Base-by-base conservation (phyloP, 2,113 vertebrate genomes). In the Petaurus breviceps region DNA sequence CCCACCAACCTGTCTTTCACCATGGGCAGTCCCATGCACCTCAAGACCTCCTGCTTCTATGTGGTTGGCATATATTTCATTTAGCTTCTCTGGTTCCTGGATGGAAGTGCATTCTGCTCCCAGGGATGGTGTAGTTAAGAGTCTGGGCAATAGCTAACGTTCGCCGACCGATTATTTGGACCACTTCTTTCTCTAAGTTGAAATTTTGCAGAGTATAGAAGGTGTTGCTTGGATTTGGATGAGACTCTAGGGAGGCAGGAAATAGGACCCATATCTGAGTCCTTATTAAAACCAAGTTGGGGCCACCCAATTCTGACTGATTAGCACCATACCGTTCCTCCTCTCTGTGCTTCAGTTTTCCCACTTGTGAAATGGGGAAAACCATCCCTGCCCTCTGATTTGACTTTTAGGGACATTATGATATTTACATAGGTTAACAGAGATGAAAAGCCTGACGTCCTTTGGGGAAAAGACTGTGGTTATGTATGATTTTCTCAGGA, bases 381-480 rank as follows among this genome's bases (percentile, higher is more conserved):
- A 31, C 3, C 1, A 22, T 25, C 37, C 89, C 52, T 46, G 50
- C 51, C 37, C 37, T 89, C 68, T 84, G 11, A 54, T 7, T 49
- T 51, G 25, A 26, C 49, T 89, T 54, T 26, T 47, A 43, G 28
- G 16, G 31, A 0, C 37, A 91, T 46, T 84, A n/a, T 3, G 46
- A 12, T 0, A 0, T 14, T 57, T 68, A 53, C 2, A 3, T 0
- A 0, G 2, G 10, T 77, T 46, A 37, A 31, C 23, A 37, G 12
- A 53, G 90, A 50, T 12, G 5, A 3, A 50, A 0, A 22, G 4
- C 0, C 50, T 89, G 68, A 31, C 90, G n/a, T 46, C 46, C 47
- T 7, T 16, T 50, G 1, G 68, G n/a, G 47, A 16, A 84, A 47
- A 22, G 46, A 10, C 14, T 0, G 25, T 8, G 50, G 1, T n/a